Base-by-base conservation (phyloP, 2,113 vertebrate species). In the Dolichallabes microphthalmus region DNA sequence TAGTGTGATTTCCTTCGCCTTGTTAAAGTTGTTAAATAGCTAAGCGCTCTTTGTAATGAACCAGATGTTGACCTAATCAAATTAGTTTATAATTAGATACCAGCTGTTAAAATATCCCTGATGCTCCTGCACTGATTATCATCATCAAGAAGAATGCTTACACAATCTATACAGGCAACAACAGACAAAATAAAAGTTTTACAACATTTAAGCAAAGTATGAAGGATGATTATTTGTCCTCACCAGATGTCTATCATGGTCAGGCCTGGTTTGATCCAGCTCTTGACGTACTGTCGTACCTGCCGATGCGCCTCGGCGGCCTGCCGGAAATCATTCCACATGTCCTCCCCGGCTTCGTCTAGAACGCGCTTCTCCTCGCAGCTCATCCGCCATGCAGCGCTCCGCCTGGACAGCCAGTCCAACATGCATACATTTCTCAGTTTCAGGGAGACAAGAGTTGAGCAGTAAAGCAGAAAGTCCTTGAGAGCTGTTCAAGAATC, bases 231-330 rank as follows among this genome's bases (percentile, higher is more conserved):
- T 27, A 61, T 71, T 58, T 61, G 12, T 87, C 39, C 84, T 97
- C 93, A 99, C 98, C 98, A 99, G 92, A 99, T 99, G 92, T 99
- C 97, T 89, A 98, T 99, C 98, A 99, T 99, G 85, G 96, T 95
- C 97, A 98, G 96, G 87, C 98, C 98, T 45, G 98, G 98, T 93
- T 97, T 95, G 91, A 99, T 97, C 96, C 96, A 99, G 93, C 96
- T 97, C 93, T 92, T 96, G 84, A 99, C 96, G 0, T 98, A 98
- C 88, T 96, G 95, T 86, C 98, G 96, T 90, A 99, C 98, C 94
- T 99, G 98, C 88, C 98, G 95, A 91, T 99, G 98, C 35, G 98
- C 98, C 93, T 98, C 98, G 1, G 96, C 98, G 20, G 98, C 98
- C 92, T 98, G 96, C 88, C 97, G 95, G 92, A 98, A 99, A 90